These are phyloP conservation scores for Cisticola juncidis DNA, from an alignment of 2,113 vertebrate genomes.

Conservation along the genomic window DNA sequence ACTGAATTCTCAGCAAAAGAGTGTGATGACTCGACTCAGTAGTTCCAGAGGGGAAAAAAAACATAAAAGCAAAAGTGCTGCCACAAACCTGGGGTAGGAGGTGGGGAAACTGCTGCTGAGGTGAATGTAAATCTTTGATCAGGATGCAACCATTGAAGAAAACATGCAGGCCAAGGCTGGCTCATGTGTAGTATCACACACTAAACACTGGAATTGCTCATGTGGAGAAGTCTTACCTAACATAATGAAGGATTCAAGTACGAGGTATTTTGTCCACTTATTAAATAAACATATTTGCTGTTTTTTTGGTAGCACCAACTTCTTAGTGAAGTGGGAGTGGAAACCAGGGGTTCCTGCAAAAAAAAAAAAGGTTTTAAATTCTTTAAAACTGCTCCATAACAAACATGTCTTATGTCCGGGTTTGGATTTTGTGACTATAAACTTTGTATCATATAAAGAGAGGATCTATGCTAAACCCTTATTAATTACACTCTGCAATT, in stretches of 20 bases:
- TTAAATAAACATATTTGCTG: not conserved
- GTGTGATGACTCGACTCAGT: not conserved
- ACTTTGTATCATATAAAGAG: not conserved
- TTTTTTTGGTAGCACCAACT: not conserved
- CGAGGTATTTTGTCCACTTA: not conserved
- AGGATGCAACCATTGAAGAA: not conserved
- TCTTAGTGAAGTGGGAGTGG: not conserved
- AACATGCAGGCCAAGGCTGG: not conserved
- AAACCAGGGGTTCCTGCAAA: not conserved
- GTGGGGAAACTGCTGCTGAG: not conserved
- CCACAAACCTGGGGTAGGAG: not conserved
- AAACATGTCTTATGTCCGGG: not conserved
- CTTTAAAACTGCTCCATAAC: not conserved
- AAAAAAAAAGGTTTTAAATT: not conserved
- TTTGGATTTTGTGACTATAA: not conserved
- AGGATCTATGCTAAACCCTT: not conserved
- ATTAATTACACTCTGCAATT: not conserved
- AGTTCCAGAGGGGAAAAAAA: not conserved
- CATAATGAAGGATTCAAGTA: not conserved
- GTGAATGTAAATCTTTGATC: not conserved
- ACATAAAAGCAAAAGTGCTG: not conserved
- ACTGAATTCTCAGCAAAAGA: not conserved
- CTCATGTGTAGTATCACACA: rapidly evolving
- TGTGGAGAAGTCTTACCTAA: not conserved
- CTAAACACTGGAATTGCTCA: not conserved